Evolutionary conservation across 2,888 invertebrate genomes (phyloP).

Genomic region (Nephrocerus scutellatus): DNA sequence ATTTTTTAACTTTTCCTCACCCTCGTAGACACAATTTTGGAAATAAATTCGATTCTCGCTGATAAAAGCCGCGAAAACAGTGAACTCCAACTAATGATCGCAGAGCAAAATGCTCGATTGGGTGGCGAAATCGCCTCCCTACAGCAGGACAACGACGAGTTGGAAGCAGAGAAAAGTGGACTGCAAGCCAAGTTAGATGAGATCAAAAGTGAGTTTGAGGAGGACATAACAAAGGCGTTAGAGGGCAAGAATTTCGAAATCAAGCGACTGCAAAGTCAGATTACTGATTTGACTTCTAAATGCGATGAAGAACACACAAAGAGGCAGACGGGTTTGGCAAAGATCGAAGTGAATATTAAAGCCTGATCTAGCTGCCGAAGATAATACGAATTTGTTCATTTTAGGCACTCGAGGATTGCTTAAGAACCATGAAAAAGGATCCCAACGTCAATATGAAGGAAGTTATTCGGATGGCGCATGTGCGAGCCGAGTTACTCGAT

Average conservation of each 20-base stretch:
- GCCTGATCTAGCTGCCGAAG: not conserved
- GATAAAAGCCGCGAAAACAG: conserved; percentile 53
- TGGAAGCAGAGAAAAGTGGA: conserved; percentile 47
- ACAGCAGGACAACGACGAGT: conserved; percentile 51
- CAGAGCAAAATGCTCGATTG: conserved; percentile 49
- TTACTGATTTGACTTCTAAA: conserved; percentile 33
- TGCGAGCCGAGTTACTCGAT: conserved; percentile 55
- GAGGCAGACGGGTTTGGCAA: conserved; percentile 39
- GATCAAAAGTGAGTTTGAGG: conserved; percentile 42
- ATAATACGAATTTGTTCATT: not conserved
- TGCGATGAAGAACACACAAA: conserved; percentile 38
- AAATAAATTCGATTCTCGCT: conserved; percentile 50
- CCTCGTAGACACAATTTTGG: conserved; percentile 47
- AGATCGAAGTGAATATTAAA: conserved; percentile 36
- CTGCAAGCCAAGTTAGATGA: conserved; percentile 39
- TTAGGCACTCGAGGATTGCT: conserved; percentile 48
- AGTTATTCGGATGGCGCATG: conserved; percentile 52
- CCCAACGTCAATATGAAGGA: conserved; percentile 47
- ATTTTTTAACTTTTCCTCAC: not conserved
- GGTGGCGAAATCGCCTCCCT: conserved; percentile 54
- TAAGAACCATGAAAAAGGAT: conserved; percentile 47
- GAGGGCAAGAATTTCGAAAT: conserved; percentile 43
- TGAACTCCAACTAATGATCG: conserved; percentile 46
- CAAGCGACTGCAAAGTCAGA: conserved; percentile 37
- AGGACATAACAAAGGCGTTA: conserved; percentile 36